Evolutionary conservation across 2,888 invertebrate species (phyloP), one percentile per base, ranked within the genome.

Genomic region (Meteorus colon): DNA sequence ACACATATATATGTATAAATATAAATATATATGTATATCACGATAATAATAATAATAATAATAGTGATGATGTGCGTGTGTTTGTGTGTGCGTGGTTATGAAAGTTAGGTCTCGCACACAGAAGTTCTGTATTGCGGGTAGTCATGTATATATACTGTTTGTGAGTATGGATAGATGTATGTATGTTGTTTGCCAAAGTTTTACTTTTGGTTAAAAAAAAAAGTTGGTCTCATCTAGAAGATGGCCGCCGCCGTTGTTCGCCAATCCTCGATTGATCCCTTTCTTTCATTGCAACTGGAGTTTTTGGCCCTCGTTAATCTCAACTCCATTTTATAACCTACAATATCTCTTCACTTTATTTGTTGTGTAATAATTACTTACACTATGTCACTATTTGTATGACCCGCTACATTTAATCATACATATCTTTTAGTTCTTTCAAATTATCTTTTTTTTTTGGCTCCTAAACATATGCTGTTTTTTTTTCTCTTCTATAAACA

Each of bases 181-280:
- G 12, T 41, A 2, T 19, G n/a, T 51, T 6, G 19, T 55, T 55
- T 55, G 55, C 55, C 55, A 55, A 55, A 55, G 55, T 55, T 41
- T 41, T 41, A 41, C 41, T 41, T 41, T 41, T 12, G 8, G 8
- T 12, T 41, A 83, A 86, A 85, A 85, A 88, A 91, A 91, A 90
- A 76, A 76, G 76, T 77, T 75, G 74, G 81, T 90, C 89, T 91
- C 89, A 90, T 90, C 90, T 90, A 90, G 90, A 92, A 92, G 91
- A 92, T 92, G 92, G 92, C 92, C 91, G 91, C 91, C 90, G 91
- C 91, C 90, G 90, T 88, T 90, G 90, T 88, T 90, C 89, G 89
- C 89, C 89, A 90, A 78, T 79, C 79, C 77, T 76, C 79, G 79
- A 77, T 77, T 78, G 78, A 81, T 82, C 80, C 78, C 79, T 79